Conservation (phyloP, 2,888 invertebrate genomes). For the Ophraella communa region DNA sequence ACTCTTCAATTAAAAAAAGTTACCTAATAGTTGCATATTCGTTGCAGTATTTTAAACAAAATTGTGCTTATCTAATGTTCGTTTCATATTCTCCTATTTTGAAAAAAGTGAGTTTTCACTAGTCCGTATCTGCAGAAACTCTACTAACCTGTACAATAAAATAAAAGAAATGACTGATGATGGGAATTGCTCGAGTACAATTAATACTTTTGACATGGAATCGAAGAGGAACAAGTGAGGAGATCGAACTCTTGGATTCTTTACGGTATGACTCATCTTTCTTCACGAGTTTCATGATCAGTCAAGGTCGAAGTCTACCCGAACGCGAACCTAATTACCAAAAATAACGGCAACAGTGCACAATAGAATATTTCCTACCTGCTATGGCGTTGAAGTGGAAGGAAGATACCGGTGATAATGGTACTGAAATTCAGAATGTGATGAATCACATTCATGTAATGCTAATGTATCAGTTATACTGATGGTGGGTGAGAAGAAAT, state of each 20-base stretch:
- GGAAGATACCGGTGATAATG: background rate
- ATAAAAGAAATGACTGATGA: conserved; percentile 15
- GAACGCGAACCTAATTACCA: background rate
- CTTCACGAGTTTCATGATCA: conserved; percentile 13
- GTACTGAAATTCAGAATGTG: background rate
- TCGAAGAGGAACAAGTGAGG: conserved; percentile 15
- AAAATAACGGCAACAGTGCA: background rate
- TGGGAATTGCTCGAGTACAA: background rate
- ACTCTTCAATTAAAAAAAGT: too few relatives aligned
- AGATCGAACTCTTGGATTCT: conserved; percentile 32
- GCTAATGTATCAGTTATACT: background rate
- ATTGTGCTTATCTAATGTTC: too few relatives aligned
- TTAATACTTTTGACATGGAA: conserved; percentile 20
- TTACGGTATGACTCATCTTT: conserved; percentile 28
- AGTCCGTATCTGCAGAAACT: conserved; percentile 13
- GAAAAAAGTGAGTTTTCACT: background rate
- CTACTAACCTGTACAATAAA: background rate
- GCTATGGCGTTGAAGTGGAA: background rate
- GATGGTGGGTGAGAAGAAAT: background rate
- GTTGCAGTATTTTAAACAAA: too few relatives aligned
- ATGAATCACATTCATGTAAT: background rate
- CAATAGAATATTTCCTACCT: background rate
- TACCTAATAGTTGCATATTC: too few relatives aligned
- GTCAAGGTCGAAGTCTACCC: conserved; percentile 34
- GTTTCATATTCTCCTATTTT: background rate